Evolutionary conservation across 2,113 vertebrate species (phyloP).

Genomic region (Catagonus wagneri): DNA sequence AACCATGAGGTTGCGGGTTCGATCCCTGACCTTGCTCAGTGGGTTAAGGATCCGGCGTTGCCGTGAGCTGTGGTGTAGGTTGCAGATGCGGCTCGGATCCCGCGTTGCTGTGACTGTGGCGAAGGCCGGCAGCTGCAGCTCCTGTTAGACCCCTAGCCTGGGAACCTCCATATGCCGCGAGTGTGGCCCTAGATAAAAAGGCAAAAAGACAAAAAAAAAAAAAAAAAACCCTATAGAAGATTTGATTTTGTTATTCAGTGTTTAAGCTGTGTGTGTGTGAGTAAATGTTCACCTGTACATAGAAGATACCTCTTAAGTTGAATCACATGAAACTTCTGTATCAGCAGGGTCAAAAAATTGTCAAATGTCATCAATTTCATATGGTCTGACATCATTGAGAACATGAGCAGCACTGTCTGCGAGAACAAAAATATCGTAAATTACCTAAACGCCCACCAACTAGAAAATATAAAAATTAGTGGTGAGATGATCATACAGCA

Average conservation of each 20-base stretch:
- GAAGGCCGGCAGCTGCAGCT: too few relatives aligned
- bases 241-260: neutral
- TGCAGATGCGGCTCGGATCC: too few relatives aligned
- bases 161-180: too few relatives aligned
- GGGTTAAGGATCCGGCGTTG: too few relatives aligned
- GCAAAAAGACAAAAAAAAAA: too few relatives aligned
- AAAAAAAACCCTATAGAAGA: neutral
- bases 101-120: too few relatives aligned
- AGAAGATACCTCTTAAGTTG: neutral
- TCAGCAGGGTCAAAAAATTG: neutral
- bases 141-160: too few relatives aligned
- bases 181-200: too few relatives aligned
- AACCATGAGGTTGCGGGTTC: too few relatives aligned
- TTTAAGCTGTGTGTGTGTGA: neutral
- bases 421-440: neutral
- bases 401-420: neutral
- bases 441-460: neutral
- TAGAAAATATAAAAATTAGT: constrained; percentile 11
- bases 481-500: neutral
- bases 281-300: neutral
- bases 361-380: neutral
- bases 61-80: too few relatives aligned
- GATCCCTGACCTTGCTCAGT: too few relatives aligned
- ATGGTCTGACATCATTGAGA: constrained; percentile 2
- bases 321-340: neutral